Percentiles rank a stretch among this genome's conserved stretches.
phyloP scores from a whole-genome alignment of 2,888 invertebrate species.

The Cephalotes varians region DNA sequence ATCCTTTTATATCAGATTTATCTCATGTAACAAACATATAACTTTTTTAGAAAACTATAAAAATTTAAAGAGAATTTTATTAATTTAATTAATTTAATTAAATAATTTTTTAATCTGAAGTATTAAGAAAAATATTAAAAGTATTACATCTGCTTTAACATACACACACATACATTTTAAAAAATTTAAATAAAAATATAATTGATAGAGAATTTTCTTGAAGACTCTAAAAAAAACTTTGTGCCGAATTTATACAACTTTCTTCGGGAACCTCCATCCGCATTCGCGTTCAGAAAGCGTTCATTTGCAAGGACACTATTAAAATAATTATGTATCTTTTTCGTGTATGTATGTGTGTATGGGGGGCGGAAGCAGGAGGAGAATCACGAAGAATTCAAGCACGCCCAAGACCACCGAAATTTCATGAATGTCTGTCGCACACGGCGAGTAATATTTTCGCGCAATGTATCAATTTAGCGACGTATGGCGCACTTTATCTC shows the following conservation, averaged over 20 bases:
- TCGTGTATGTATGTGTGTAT: too few species aligned
- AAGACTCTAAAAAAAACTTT: neutral
- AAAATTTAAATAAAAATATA: neutral
- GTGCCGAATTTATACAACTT: neutral
- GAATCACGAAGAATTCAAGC: neutral
- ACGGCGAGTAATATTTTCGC: slow-evolving; percentile 61
- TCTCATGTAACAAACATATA: neutral
- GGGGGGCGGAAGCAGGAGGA: too few species aligned
- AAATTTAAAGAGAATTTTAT: neutral
- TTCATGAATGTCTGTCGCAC: slow-evolving; percentile 41
- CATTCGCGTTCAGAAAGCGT: too few species aligned
- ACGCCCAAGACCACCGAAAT: slow-evolving; percentile 28
- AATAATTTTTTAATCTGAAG: neutral
- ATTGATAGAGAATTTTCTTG: neutral
- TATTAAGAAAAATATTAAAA: neutral
- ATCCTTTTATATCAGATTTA: neutral
- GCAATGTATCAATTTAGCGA: slow-evolving; percentile 65
- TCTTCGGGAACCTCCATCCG: neutral
- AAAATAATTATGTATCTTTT: slow-evolving; percentile 4
- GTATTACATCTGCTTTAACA: neutral
- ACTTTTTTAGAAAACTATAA: neutral
- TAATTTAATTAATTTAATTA: neutral
- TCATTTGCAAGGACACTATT: neutral
- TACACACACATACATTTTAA: too few species aligned
- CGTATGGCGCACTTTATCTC: slow-evolving; percentile 66